Evolutionary conservation across 1,140 invertebrate species (phyloP), one percentile per base, ranked within the genome.

Genomic region (Temnothorax longispinosus): DNA sequence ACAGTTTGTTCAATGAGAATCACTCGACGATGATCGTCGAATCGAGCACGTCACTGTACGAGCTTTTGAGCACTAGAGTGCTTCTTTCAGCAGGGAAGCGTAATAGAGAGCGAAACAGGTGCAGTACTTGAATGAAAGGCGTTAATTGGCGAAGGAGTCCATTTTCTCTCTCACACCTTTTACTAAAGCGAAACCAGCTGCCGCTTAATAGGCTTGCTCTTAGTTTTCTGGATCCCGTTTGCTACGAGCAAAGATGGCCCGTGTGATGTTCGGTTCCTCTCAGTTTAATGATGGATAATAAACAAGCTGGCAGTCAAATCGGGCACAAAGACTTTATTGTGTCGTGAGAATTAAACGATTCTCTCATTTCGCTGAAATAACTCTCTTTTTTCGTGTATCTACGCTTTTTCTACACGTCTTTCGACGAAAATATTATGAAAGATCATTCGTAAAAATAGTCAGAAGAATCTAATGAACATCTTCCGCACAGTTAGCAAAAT

Each of bases 191-290:
- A 50, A 74, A 74, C 32, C 54, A 84, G 18, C 65, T 41, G n/a
- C 41, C 67, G 74, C 18, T 72, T 84, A 84, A 84, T 84, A 75
- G 54, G 54, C 54, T 84, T 75, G 67, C 69, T 74, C 56, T 74
- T 74, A 71, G 27, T 60, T 75, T 50, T 13, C 13, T 71, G 69
- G 2, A 60, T 84, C 69, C 44, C 54, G 13, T 15, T n/a, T 47
- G 8, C 32, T 60, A 27, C n/a, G 32, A 60, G 54, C 41, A 50
- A 47, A 75, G 18, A 32, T 21, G 38, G 6, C 5, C 11, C 5
- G n/a, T 47, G 41, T 62, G 69, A 84, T 50, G 32, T 18, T 44
- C 13, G n/a, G 50, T 62, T 74, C 47, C 27, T 47, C 8, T 84
- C 32, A 58, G 13, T 60, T 72, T 18, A 84, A 62, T 84, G 35